These are phyloP conservation scores for Tylochromis polylepis DNA, from an alignment of 2,113 vertebrate species.

Conservation along the genomic window DNA sequence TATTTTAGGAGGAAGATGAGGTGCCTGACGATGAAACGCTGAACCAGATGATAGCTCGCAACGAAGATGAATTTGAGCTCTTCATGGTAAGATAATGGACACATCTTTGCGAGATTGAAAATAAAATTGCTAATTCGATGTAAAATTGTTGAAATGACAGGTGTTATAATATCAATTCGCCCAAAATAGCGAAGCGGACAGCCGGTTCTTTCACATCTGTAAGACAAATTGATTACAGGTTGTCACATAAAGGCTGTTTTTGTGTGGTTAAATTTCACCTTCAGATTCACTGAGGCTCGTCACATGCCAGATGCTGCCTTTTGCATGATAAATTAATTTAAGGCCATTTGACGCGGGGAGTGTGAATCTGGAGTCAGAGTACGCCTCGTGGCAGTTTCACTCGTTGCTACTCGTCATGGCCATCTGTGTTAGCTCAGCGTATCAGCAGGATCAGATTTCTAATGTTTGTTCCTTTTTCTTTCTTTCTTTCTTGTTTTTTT, in stretches of 20 bases:
- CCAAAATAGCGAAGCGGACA: not conserved
- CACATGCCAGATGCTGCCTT: not conserved
- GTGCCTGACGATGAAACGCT: conserved; percentile 94
- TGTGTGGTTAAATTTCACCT: not conserved
- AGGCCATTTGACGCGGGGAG: not conserved
- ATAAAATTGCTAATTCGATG: not conserved
- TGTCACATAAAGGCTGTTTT: not conserved
- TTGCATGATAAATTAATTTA: not conserved
- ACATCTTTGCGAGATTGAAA: not conserved
- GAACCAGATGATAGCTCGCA: conserved; percentile 96
- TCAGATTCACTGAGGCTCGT: fast-evolving
- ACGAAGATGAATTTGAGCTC: conserved; percentile 93
- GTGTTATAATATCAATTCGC: not conserved
- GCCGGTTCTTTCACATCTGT: not conserved
- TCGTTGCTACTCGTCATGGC: not conserved
- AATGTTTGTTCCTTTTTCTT: not conserved
- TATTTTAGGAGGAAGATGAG: conserved; percentile 88
- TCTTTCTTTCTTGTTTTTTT: not conserved
- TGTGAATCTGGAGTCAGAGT: not conserved
- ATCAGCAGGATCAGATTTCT: not conserved
- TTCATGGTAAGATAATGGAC: conserved; percentile 84
- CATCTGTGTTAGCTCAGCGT: not conserved
- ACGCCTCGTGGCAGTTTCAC: not conserved
- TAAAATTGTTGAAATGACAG: not conserved
- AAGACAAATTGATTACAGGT: not conserved